phyloP scores from a whole-genome alignment of 1,140 invertebrate species.

The Pemphigus obesinymphae region DNA sequence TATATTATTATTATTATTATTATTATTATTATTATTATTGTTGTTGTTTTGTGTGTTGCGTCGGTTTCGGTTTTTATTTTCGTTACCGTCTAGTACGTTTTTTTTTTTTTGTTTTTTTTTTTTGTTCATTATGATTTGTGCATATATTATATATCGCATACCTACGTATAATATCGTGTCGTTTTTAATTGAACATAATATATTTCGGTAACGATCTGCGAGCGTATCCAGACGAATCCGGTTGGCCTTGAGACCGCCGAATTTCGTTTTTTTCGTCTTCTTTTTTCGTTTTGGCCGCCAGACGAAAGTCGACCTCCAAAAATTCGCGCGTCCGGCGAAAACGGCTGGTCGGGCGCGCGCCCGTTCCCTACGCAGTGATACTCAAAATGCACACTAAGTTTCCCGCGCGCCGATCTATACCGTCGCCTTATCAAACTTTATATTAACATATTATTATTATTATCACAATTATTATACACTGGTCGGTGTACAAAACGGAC shows the following conservation, averaged over 20 bases:
- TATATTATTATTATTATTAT: slow-evolving; percentile 1
- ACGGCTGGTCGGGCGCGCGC: not conserved
- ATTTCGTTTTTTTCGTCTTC: not conserved
- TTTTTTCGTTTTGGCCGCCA: not conserved
- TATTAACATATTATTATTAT: too few species aligned
- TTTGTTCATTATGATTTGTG: not conserved
- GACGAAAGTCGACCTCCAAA: slow-evolving; percentile 27
- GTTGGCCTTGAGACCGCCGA: slow-evolving; percentile 30
- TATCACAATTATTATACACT: too few species aligned
- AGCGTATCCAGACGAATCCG: not conserved
- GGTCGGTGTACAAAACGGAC: too few species aligned
- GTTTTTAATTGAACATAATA: too few species aligned
- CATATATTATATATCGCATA: not conserved
- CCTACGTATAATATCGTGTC: not conserved
- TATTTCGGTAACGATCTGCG: not conserved
- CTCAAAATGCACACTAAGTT: not conserved
- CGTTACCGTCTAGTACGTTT: slow-evolving; percentile 26
- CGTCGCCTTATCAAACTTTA: too few species aligned
- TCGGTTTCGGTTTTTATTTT: slow-evolving; percentile 11
- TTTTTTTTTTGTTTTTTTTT: not conserved
- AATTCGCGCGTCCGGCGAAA: not conserved
- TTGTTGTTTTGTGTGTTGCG: not conserved
- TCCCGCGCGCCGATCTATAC: not conserved
- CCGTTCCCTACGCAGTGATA: not conserved
- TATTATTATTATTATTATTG: slow-evolving; percentile 16